Percentiles rank a stretch among this genome's conserved stretches.
phyloP scores from a whole-genome alignment of 1,140 invertebrate genomes.

The Aradophagus sp. region DNA sequence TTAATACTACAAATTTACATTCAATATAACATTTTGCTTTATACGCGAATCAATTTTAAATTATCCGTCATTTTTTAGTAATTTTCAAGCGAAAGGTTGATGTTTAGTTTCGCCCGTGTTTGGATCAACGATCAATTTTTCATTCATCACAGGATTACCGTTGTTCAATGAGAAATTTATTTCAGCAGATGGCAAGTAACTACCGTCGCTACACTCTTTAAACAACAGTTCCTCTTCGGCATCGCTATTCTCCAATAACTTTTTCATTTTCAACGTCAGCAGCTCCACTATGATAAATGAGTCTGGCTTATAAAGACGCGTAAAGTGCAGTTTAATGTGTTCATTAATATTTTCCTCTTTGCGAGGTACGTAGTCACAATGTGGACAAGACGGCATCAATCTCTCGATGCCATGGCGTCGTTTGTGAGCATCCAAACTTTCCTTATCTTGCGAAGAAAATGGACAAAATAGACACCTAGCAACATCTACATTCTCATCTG shows the following conservation, averaged over 20 bases:
- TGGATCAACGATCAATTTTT: slow-evolving; percentile 76
- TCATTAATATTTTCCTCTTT: slow-evolving; percentile 86
- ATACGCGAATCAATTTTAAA: too few relatives aligned
- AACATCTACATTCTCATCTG: slow-evolving; percentile 64
- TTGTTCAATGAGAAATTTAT: slow-evolving; percentile 53
- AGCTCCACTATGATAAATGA: slow-evolving; percentile 77
- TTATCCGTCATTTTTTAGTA: neutral
- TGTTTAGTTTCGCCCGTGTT: slow-evolving; percentile 76
- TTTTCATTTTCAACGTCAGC: slow-evolving; percentile 73
- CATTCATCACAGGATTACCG: slow-evolving; percentile 58
- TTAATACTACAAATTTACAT: neutral
- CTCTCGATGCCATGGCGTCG: slow-evolving; percentile 81
- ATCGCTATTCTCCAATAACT: slow-evolving; percentile 63
- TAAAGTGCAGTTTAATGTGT: slow-evolving; percentile 87
- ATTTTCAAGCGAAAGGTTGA: slow-evolving; percentile 30
- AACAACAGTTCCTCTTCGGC: slow-evolving; percentile 65
- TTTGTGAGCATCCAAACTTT: slow-evolving; percentile 84
- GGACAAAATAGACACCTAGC: slow-evolving; percentile 84
- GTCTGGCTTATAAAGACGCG: slow-evolving; percentile 78
- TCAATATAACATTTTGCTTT: too few relatives aligned
- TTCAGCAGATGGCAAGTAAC: slow-evolving; percentile 60
- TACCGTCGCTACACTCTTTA: slow-evolving; percentile 69
- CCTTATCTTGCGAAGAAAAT: slow-evolving; percentile 82
- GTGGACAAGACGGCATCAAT: slow-evolving; percentile 81
- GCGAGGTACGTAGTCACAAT: slow-evolving; percentile 87